Evolutionary conservation across 2,113 vertebrate species (phyloP).

Genomic region (Tragulus kanchil): DNA sequence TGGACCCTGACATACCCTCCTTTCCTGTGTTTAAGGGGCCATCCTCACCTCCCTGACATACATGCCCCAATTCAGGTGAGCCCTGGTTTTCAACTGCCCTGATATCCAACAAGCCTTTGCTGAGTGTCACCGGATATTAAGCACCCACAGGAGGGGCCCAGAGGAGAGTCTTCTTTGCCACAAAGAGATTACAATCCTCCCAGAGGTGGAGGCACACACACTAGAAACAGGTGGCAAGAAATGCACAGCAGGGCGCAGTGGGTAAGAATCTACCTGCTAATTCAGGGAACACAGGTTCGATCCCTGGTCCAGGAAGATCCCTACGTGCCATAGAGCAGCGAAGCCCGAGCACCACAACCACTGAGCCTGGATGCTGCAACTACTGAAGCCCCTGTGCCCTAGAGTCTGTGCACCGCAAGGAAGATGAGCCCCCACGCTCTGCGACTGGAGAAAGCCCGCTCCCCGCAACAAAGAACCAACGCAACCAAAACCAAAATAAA

Average conservation of each 20-base stretch:
- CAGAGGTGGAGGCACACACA: background rate
- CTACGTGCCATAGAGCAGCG: background rate
- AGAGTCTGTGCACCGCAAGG: background rate
- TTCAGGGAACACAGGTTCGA: rapidly evolving
- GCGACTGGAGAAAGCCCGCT: background rate
- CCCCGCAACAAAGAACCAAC: background rate
- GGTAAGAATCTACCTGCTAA: background rate
- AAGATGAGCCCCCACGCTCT: background rate
- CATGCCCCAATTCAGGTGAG: background rate
- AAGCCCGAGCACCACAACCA: background rate
- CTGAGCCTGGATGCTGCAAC: background rate
- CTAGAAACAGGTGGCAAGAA: background rate
- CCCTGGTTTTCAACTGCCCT: background rate
- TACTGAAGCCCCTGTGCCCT: background rate
- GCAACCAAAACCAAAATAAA: background rate
- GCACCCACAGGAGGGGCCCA: background rate
- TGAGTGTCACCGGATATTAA: background rate
- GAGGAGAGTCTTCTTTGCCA: background rate
- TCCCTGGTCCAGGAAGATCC: background rate
- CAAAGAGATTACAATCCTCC: background rate
- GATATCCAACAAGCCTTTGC: background rate
- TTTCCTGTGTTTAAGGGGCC: background rate
- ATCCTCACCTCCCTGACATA: rapidly evolving
- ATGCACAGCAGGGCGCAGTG: background rate
- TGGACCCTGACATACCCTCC: background rate